A percentile compares a stretch with the other conserved stretches of the same genome.
phyloP scores from a whole-genome alignment of 2,113 vertebrate genomes.

The Parus major region DNA sequence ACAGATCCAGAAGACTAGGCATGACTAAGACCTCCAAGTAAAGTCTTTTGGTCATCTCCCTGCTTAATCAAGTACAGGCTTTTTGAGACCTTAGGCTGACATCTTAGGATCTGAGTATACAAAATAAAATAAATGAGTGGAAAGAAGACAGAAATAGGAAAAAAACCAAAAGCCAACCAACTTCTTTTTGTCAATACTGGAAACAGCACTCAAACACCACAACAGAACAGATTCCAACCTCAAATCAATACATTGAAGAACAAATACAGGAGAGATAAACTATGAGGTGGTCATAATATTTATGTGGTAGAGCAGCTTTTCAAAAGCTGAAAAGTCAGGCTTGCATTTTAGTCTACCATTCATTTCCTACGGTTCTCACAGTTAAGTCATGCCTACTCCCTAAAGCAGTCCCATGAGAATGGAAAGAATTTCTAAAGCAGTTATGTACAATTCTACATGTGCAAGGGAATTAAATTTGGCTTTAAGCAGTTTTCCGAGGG shows the following conservation, averaged over 20 bases:
- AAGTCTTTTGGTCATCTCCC: not conserved
- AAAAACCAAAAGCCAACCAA: not conserved
- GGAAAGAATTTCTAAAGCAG: not conserved
- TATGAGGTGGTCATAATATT: not conserved
- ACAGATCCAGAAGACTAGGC: not conserved
- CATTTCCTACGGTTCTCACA: not conserved
- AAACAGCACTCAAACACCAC: not conserved
- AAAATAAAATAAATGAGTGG: not conserved
- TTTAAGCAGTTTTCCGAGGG: not conserved
- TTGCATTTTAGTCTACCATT: not conserved
- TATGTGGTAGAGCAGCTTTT: not conserved
- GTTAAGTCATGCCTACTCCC: not conserved
- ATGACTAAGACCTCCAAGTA: not conserved
- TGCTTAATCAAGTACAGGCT: not conserved
- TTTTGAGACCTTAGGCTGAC: not conserved
- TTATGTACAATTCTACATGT: not conserved
- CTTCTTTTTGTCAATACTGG: not conserved
- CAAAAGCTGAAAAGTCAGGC: not conserved
- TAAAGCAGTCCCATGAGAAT: not conserved
- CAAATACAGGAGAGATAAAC: not conserved
- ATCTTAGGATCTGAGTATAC: not conserved
- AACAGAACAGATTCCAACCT: not conserved
- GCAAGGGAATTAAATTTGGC: not conserved
- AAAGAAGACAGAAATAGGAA: not conserved
- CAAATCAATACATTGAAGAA: not conserved